phyloP scores from a whole-genome alignment of 1,140 invertebrate genomes.

The Brachionus sp. region DNA sequence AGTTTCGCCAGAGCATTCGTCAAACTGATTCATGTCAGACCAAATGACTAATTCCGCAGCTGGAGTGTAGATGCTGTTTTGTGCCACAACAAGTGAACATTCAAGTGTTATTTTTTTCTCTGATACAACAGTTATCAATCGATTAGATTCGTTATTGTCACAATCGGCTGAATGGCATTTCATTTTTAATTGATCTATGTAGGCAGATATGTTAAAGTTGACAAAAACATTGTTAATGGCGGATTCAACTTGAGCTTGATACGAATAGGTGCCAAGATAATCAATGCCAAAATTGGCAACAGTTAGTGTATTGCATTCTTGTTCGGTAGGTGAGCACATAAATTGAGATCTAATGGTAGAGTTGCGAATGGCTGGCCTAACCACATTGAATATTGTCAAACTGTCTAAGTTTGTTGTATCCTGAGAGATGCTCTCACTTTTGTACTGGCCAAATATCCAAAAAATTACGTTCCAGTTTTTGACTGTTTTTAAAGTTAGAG shows the following conservation, averaged over 20 bases:
- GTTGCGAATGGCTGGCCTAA: background rate
- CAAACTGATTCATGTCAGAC: constrained; percentile 15
- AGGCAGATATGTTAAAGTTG: constrained; percentile 9
- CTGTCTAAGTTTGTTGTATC: background rate
- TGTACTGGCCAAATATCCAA: background rate
- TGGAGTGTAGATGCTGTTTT: background rate
- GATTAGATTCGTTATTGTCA: background rate
- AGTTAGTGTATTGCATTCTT: background rate
- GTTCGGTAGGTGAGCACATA: constrained; percentile 22
- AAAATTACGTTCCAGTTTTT: background rate
- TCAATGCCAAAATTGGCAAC: background rate
- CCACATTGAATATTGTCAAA: background rate
- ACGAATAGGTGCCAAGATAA: background rate
- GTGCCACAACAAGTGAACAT: background rate
- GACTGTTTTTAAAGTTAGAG: background rate
- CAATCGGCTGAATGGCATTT: background rate
- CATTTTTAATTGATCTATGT: background rate
- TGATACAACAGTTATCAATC: background rate
- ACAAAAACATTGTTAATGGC: background rate
- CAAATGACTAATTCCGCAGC: background rate
- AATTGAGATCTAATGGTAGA: constrained; percentile 13
- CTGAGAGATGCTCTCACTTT: background rate
- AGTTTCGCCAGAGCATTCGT: background rate
- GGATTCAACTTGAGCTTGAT: background rate
- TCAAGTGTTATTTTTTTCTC: background rate